Evolutionary conservation across 2,797 vertebrate genomes (phyloP).

Genomic region (Tapera naevia): DNA sequence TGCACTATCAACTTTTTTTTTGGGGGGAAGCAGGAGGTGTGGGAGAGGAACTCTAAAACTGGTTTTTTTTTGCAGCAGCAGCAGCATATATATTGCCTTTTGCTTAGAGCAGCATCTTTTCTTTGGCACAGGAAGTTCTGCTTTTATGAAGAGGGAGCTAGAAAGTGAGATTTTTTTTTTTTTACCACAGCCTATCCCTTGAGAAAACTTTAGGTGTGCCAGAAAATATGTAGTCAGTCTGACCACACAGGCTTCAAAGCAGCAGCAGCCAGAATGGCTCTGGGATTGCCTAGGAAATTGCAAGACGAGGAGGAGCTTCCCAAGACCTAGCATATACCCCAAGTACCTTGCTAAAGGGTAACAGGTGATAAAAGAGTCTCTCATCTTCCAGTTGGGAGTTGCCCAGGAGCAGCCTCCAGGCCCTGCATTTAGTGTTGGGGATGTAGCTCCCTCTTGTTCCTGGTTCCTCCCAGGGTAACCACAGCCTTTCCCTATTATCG

Average conservation of each 20-base stretch:
- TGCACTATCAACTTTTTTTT: neutral
- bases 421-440: neutral
- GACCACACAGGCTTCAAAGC: neutral
- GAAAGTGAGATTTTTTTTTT: neutral
- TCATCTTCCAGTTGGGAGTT: neutral
- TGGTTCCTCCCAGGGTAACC: neutral
- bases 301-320: neutral
- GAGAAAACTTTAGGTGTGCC: neutral
- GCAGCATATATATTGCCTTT: neutral
- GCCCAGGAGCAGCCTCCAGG: neutral
- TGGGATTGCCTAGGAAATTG: neutral
- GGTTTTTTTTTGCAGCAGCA: slow-evolving; percentile 11
- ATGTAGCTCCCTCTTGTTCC: neutral
- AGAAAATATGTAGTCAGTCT: neutral
- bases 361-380: neutral
- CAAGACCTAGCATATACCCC: fast-evolving
- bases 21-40: neutral
- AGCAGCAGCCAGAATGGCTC: neutral
- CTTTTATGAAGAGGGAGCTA: neutral
- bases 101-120: neutral
- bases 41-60: neutral
- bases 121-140: neutral
- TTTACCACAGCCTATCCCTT: neutral
- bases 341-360: neutral
- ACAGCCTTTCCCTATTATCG: neutral